These are phyloP conservation scores for Notolabrus celidotus DNA, from an alignment of 2,797 vertebrate genomes.

Conservation along the genomic window DNA sequence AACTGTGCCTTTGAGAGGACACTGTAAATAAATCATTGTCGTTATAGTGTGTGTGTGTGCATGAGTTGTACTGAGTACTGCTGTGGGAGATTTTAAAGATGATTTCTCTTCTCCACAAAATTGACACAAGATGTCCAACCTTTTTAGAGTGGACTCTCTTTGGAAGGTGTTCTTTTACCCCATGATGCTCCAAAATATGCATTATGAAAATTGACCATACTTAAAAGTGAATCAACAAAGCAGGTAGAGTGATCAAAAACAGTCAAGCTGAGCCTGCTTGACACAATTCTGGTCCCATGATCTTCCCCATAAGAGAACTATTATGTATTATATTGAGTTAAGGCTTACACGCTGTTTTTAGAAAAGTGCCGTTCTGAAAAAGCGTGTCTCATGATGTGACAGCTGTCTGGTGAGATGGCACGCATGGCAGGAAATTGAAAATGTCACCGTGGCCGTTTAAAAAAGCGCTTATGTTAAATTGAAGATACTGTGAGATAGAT, in stretches of 20 bases:
- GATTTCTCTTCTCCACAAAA: slow-evolving; percentile 23
- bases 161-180: background rate
- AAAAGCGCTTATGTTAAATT: slow-evolving; percentile 54
- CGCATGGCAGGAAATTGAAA: slow-evolving; percentile 61
- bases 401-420: slow-evolving; percentile 57
- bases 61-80: slow-evolving; percentile 6
- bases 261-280: background rate
- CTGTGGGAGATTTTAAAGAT: slow-evolving; percentile 38
- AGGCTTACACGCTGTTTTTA: slow-evolving; percentile 32
- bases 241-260: background rate
- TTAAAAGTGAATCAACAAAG: background rate
- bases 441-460: slow-evolving; percentile 58
- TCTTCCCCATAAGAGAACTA: slow-evolving; percentile 18
- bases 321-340: slow-evolving; percentile 18
- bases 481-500: slow-evolving; percentile 47
- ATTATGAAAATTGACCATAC: background rate
- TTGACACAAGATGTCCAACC: background rate
- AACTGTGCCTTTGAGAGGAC: slow-evolving; percentile 41
- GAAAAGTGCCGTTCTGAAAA: slow-evolving; percentile 48
- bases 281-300: background rate
- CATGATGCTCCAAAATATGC: background rate
- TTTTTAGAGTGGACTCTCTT: background rate
- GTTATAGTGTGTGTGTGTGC: slow-evolving; percentile 23
- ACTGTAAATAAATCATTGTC: slow-evolving; percentile 49
- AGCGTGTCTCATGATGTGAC: slow-evolving; percentile 49